A percentile compares a stretch with the other conserved stretches of the same genome.
Conservation (phyloP, 2,113 vertebrate species). For the Nothocercus nigrocapillus region DNA sequence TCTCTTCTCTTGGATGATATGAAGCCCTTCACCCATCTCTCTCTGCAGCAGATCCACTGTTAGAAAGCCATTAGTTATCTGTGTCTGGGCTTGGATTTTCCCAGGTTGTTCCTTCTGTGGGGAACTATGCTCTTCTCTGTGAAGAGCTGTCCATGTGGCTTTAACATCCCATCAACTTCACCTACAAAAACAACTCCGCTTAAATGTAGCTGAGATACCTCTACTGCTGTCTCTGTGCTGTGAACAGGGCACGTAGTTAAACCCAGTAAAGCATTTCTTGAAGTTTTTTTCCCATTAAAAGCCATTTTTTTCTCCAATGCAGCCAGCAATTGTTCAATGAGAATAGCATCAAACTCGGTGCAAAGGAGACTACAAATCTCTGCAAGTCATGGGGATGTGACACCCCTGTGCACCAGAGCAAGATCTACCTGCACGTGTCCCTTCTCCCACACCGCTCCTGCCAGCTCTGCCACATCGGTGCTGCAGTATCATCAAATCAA, state of each 20-base stretch:
- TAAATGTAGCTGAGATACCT: background rate
- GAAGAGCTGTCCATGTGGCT: background rate
- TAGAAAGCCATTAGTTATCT: background rate
- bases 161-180: background rate
- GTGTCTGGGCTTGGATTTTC: background rate
- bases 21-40: background rate
- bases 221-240: background rate
- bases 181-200: background rate
- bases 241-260: background rate
- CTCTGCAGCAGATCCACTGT: background rate
- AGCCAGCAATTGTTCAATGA: background rate
- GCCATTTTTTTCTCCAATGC: background rate
- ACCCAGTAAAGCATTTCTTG: background rate
- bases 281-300: background rate
- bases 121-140: background rate
- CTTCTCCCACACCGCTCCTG: background rate
- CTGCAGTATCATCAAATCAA: background rate
- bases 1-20: background rate
- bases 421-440: background rate
- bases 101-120: background rate
- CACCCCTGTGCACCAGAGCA: background rate
- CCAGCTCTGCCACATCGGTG: rapidly evolving
- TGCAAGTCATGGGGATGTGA: background rate
- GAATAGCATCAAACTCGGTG: background rate
- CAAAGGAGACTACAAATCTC: background rate